Base-by-base conservation (phyloP, 23 tunicate genomes). In the Trididemnum miniatum region DNA sequence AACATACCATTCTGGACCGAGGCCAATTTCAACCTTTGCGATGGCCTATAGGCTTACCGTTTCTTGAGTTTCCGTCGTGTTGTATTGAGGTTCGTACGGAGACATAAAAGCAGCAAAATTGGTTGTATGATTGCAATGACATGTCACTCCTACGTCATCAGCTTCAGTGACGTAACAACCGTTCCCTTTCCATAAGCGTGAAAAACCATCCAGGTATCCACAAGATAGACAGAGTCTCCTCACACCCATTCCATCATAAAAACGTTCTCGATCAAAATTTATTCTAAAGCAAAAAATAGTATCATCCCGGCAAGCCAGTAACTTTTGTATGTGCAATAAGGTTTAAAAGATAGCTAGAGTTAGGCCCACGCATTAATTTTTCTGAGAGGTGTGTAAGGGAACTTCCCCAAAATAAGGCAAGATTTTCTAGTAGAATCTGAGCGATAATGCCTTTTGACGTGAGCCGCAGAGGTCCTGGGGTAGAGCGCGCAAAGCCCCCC, bases 101-200 rank as follows among this genome's bases (percentile, higher is more conserved):
- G 85, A 67, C 97, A 92, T 92, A 31, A 92, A 87, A 23, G 97
- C 97, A 2, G 91, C 97, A 71, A 92, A 92, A 52, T 92, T 92
- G 15, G 97, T 92, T 54, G 97, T 92, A 80, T 92, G 97, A 66
- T 86, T 87, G 72, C 97, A 92, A 36, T 78, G 65, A 60, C 97
- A 92, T 18, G 88, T 92, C 15, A 92, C 82, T 7, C 91, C 97
- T 1, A 25, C 78, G 50, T 62, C 78, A 51, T 92, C 86, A 34
- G 52, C 92, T 1, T 71, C 63, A 35, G 34, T 63, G 1, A 63
- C 92, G 63, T 35, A 2, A 33, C 97, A 92, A 24, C 97, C 97
- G 1, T 35, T 35, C 0, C 69, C 35, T 33, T 36, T n/a, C 97
- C 97, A 92, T 1, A n/a, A 32, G 2, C 69, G 67, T 0, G 84